Percentiles rank a stretch among this genome's conserved stretches.
Conservation (phyloP, 2,888 invertebrate species). For the Agrotis exclamationis region DNA sequence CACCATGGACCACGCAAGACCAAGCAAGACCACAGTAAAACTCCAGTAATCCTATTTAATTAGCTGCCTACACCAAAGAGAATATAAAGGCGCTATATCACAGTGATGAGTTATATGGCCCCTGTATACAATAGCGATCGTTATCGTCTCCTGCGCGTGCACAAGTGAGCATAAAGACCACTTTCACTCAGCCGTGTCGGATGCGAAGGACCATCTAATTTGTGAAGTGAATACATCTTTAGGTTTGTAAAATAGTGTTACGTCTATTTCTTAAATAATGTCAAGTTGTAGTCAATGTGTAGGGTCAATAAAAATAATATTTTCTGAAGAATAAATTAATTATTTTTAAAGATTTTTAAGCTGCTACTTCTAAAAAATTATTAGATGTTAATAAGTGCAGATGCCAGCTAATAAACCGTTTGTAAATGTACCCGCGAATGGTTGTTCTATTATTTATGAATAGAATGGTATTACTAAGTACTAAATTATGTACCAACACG, state of each 20-base stretch:
- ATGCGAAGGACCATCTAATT: slow-evolving; percentile 58
- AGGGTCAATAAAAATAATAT: not conserved
- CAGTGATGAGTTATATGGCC: slow-evolving; percentile 65
- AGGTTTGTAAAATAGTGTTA: slow-evolving; percentile 16
- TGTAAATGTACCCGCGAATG: slow-evolving; percentile 5
- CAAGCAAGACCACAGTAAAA: slow-evolving; percentile 7
- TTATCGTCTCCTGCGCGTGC: slow-evolving; percentile 60
- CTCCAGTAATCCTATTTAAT: slow-evolving; percentile 41
- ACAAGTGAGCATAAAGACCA: slow-evolving; percentile 56
- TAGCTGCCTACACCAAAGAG: slow-evolving; percentile 35
- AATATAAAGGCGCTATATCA: slow-evolving; percentile 42
- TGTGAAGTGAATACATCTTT: slow-evolving; percentile 31
- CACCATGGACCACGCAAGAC: too few species aligned
- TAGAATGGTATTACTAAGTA: not conserved
- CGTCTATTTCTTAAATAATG: not conserved
- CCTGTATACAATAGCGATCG: slow-evolving; percentile 65
- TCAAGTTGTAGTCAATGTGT: not conserved
- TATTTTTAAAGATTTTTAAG: not conserved
- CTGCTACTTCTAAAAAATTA: not conserved
- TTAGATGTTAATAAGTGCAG: not conserved
- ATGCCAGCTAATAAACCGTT: not conserved
- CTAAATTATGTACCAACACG: slow-evolving; percentile 22
- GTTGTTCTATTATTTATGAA: not conserved
- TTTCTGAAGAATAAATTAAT: not conserved
- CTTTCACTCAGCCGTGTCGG: slow-evolving; percentile 59